Percentiles rank a stretch among this genome's conserved stretches.
phyloP scores from a whole-genome alignment of 1,140 invertebrate genomes.

The Sminthurinus signatus region DNA sequence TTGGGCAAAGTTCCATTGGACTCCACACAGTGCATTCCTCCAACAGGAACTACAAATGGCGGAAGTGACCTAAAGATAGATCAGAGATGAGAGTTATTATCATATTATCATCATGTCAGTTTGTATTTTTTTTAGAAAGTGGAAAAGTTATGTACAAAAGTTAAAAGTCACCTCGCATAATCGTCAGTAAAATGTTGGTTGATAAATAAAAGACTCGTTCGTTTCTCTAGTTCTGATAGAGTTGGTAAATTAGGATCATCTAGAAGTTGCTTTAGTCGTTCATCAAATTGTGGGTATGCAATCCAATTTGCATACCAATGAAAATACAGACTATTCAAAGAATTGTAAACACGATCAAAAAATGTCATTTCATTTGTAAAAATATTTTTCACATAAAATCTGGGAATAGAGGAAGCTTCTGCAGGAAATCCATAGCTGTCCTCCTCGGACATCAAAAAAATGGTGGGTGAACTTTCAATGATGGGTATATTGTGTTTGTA shows the following conservation, averaged over 20 bases:
- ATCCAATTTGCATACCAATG: neutral
- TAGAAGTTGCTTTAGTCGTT: conserved; percentile 6
- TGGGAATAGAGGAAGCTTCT: conserved; percentile 22
- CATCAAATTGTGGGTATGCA: neutral
- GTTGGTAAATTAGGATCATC: neutral
- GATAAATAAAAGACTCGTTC: conserved; percentile 11
- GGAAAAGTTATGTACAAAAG: no score
- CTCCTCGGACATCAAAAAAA: neutral
- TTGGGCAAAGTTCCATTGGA: neutral
- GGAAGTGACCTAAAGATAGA: conserved; percentile 16
- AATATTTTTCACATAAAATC: neutral
- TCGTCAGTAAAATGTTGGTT: conserved; percentile 19
- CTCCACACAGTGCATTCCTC: conserved; percentile 17
- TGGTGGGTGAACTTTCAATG: conserved; percentile 1
- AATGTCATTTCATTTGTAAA: conserved; percentile 23
- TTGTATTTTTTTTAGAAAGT: no score
- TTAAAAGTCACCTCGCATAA: conserved; percentile 14
- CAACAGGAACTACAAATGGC: conserved; percentile 21
- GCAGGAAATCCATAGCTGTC: conserved; percentile 14
- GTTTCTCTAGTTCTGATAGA: conserved; percentile 4
- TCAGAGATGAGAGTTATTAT: no score
- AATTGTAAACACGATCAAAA: neutral
- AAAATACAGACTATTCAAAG: neutral
- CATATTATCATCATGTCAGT: no score
- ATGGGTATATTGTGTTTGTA: conserved; percentile 54